Evolutionary conservation across 2,797 vertebrate species (phyloP).

Genomic region (Threskiornis aethiopicus): DNA sequence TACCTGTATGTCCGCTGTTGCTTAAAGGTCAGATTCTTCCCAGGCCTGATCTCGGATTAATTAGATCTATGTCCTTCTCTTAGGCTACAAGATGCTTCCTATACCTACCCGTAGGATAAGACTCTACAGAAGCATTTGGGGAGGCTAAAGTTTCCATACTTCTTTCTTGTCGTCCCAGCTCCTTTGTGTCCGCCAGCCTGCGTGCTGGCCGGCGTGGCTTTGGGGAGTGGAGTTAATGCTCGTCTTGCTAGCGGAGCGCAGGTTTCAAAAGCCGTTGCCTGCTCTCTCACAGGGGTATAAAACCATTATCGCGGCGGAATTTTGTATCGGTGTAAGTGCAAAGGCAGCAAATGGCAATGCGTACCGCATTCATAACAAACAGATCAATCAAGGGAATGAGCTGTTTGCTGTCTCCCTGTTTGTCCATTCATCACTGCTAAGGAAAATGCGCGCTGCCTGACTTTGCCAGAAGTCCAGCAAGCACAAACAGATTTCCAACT

Average conservation of each 20-base stretch:
- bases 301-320: neutral
- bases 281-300: neutral
- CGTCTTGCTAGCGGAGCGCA: neutral
- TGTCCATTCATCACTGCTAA: neutral
- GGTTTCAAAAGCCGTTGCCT: neutral
- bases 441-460: neutral
- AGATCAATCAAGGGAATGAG: neutral
- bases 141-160: neutral
- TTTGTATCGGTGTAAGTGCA: neutral
- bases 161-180: neutral
- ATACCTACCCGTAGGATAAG: neutral
- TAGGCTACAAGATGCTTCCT: neutral
- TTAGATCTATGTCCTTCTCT: neutral
- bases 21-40: neutral
- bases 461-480: neutral
- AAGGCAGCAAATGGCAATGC: neutral
- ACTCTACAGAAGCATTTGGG: neutral
- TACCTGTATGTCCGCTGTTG: neutral
- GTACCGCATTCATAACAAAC: fast-evolving
- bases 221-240: neutral
- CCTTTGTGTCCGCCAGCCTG: neutral
- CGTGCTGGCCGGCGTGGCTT: neutral
- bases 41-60: neutral
- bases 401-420: neutral
- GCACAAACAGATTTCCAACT: neutral